phyloP scores from a whole-genome alignment of 2,888 invertebrate genomes.

The Lacanobia oleracea region DNA sequence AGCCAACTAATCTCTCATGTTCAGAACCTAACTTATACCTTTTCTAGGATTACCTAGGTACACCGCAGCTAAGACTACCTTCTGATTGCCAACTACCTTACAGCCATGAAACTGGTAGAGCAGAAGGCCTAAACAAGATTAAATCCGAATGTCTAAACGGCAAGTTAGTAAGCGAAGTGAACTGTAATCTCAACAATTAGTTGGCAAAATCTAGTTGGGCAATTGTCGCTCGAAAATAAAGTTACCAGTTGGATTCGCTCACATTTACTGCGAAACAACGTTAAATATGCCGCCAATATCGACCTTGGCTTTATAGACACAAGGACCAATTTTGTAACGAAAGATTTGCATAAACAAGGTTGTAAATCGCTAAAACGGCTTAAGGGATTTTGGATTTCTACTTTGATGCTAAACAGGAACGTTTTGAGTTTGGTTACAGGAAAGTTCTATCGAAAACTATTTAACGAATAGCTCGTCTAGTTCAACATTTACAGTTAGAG shows the following conservation, averaged over 20 bases:
- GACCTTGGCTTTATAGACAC: constrained; percentile 52
- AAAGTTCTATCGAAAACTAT: constrained; percentile 81
- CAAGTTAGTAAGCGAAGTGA: constrained; percentile 74
- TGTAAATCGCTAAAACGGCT: constrained; percentile 82
- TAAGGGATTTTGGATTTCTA: constrained; percentile 87
- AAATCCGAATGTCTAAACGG: constrained; percentile 75
- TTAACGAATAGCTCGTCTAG: constrained; percentile 74
- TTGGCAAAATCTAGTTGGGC: constrained; percentile 85
- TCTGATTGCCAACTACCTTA: constrained; percentile 11
- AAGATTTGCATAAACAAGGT: constrained; percentile 58
- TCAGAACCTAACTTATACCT: background rate
- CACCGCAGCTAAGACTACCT: constrained; percentile 1
- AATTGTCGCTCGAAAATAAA: constrained; percentile 88
- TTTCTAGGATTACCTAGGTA: background rate
- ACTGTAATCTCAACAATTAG: constrained; percentile 87
- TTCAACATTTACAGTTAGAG: constrained; percentile 57
- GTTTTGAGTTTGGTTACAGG: constrained; percentile 82
- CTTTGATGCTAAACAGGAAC: constrained; percentile 86
- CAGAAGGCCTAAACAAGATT: constrained; percentile 64
- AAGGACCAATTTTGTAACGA: constrained; percentile 62
- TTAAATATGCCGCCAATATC: constrained; percentile 56
- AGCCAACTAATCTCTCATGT: background rate
- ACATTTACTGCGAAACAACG: constrained; percentile 74
- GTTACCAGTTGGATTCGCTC: constrained; percentile 80
- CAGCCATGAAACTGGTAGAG: constrained; percentile 33